phyloP scores from a whole-genome alignment of 2,888 invertebrate species.

The Drosophila pseudotakahashii region DNA sequence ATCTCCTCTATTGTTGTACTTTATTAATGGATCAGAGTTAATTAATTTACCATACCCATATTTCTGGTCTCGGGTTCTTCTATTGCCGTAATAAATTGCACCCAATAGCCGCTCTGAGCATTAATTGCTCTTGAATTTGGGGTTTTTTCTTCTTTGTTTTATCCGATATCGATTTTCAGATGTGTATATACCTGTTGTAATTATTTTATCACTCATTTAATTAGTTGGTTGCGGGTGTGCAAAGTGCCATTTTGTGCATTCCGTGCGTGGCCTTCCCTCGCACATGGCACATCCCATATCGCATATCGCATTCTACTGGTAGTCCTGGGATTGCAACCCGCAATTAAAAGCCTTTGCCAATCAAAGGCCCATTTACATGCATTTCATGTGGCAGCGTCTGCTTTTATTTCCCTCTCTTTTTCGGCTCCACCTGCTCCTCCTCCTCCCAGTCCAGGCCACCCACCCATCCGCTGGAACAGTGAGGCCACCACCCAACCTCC shows the following conservation, averaged over 20 bases:
- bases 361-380: conserved; percentile 44
- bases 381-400: conserved; percentile 18
- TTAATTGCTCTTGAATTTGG: conserved; percentile 53
- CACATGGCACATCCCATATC: background rate
- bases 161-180: conserved; percentile 19
- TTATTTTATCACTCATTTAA: conserved; percentile 52
- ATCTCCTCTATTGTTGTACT: too few relatives aligned
- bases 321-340: background rate
- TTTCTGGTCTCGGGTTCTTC: conserved; percentile 30
- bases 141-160: background rate
- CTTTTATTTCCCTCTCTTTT: conserved; percentile 26
- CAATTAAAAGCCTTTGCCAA: conserved; percentile 29
- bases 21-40: conserved; percentile 21
- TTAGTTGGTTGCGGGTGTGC: conserved; percentile 42
- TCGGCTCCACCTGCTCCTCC: background rate
- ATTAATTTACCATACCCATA: conserved; percentile 42
- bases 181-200: conserved; percentile 33
- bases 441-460: background rate
- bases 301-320: background rate
- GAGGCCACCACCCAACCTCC: too few relatives aligned
- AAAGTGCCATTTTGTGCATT: conserved; percentile 35
- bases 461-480: background rate
- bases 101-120: conserved; percentile 59
- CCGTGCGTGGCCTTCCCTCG: conserved; percentile 8
- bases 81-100: conserved; percentile 71